These are phyloP conservation scores for Emberiza fucata DNA, from an alignment of 2,113 vertebrate genomes.

Conservation along the genomic window DNA sequence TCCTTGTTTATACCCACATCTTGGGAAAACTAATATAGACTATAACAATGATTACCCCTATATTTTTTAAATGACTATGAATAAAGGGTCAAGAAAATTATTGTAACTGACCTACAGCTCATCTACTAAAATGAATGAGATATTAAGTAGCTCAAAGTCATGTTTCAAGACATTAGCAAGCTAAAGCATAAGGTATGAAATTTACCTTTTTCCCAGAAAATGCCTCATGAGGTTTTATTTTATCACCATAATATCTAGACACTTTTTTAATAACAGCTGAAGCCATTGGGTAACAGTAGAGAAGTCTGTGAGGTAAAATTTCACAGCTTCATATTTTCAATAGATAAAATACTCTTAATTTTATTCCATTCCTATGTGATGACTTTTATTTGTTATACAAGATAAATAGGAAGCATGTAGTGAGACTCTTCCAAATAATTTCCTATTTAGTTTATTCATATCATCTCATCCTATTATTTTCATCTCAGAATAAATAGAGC, in stretches of 20 bases:
- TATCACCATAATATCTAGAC: not conserved
- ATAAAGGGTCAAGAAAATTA: not conserved
- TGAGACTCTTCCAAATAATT: not conserved
- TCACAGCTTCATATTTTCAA: not conserved
- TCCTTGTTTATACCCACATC: not conserved
- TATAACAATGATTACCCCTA: not conserved
- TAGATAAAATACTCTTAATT: constrained; percentile 5
- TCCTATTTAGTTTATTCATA: not conserved
- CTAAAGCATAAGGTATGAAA: not conserved
- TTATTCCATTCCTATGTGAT: not conserved
- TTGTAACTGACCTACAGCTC: not conserved
- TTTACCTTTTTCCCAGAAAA: not conserved
- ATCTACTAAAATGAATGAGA: not conserved
- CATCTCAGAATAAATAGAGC: not conserved
- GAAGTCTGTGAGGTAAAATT: not conserved
- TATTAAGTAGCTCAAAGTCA: not conserved
- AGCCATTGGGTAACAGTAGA: not conserved
- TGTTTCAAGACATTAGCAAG: not conserved
- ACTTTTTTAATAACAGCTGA: not conserved
- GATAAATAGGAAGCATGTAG: not conserved
- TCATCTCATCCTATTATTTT: not conserved
- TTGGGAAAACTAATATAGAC: not conserved
- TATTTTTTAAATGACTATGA: not conserved
- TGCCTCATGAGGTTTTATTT: not conserved
- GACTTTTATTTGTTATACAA: not conserved